phyloP scores from a whole-genome alignment of 1,140 invertebrate genomes.

The Leptonema lineaticorne region DNA sequence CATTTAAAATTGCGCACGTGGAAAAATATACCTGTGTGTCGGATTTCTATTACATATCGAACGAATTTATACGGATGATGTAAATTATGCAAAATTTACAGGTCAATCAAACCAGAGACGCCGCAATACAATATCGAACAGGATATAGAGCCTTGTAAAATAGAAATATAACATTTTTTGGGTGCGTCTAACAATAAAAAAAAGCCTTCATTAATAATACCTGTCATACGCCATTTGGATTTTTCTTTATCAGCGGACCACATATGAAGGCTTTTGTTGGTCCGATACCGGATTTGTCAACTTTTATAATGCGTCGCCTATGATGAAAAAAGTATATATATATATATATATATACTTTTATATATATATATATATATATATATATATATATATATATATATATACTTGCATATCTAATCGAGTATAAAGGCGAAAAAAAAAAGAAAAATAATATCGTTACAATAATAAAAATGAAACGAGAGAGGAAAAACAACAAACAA shows the following conservation, averaged over 20 bases:
- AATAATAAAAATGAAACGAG: no score
- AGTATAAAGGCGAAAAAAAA: neutral
- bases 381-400: no score
- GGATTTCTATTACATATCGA: no score
- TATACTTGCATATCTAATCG: neutral
- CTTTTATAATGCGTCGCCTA: slow-evolving; percentile 13
- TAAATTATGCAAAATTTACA: neutral
- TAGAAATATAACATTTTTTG: slow-evolving; percentile 11
- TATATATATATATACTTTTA: no score
- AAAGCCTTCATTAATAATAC: slow-evolving; percentile 31
- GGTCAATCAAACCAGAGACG: slow-evolving; percentile 4
- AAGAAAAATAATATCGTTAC: neutral
- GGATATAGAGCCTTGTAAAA: slow-evolving; percentile 8
- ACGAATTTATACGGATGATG: neutral
- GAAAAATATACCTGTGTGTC: no score
- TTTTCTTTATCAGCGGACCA: slow-evolving; percentile 30
- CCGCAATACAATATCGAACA: neutral
- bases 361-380: no score
- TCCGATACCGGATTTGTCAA: slow-evolving; percentile 31
- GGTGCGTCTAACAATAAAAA: slow-evolving; percentile 15
- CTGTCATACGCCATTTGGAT: slow-evolving; percentile 10
- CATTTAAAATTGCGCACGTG: no score
- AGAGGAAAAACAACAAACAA: slow-evolving; percentile 27
- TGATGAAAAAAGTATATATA: no score
- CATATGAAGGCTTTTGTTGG: slow-evolving; percentile 30